Evolutionary conservation across 2,797 vertebrate species (phyloP).

Genomic region (Bryconaethiops microstoma): DNA sequence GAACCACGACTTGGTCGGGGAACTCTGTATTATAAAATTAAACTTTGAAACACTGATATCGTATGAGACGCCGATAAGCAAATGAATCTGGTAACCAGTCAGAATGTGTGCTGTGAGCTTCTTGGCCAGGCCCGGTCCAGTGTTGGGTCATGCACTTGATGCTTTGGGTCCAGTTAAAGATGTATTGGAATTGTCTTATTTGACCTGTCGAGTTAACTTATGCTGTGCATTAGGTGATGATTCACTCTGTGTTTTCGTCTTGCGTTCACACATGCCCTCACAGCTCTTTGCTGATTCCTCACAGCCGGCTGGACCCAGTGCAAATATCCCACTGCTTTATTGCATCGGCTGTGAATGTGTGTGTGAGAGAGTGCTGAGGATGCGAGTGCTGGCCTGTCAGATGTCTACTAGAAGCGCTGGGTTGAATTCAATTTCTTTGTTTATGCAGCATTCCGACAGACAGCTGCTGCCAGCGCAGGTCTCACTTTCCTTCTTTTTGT

Average conservation of each 20-base stretch:
- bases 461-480: slow-evolving; percentile 32
- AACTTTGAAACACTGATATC: not conserved
- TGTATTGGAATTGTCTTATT: not conserved
- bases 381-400: slow-evolving; percentile 25
- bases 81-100: not conserved
- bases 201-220: not conserved
- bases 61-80: not conserved
- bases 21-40: too few species aligned
- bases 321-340: slow-evolving; percentile 33
- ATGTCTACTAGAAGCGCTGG: slow-evolving; percentile 22
- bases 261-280: slow-evolving; percentile 12
- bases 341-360: slow-evolving; percentile 43
- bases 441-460: slow-evolving; percentile 39
- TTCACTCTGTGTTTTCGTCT: slow-evolving; percentile 9
- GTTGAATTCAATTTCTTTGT: slow-evolving; percentile 36
- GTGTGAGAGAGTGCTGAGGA: slow-evolving; percentile 26
- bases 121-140: not conserved
- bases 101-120: not conserved
- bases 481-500: slow-evolving; percentile 10
- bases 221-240: not conserved
- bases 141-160: not conserved
- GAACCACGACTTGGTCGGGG: too few species aligned
- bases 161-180: not conserved
- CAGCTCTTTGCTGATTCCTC: slow-evolving; percentile 16
- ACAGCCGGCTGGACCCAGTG: slow-evolving; percentile 13